Evolutionary conservation across 1,140 invertebrate genomes (phyloP), one percentile per base, ranked within the genome.

Genomic region (Grapholita molesta): DNA sequence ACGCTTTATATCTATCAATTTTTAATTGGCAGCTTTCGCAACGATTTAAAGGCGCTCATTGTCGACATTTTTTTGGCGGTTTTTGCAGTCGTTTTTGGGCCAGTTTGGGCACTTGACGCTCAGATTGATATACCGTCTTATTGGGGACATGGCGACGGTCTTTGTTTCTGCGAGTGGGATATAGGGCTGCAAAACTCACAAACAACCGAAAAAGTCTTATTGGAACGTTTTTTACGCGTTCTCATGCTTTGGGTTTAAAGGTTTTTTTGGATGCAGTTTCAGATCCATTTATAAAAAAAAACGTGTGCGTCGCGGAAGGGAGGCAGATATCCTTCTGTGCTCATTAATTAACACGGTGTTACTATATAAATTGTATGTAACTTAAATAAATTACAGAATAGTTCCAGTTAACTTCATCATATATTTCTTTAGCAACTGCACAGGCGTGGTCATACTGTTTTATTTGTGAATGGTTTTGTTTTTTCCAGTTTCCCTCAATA

Each of bases 1-100:
- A 77, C 75, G 75, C 75, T 82, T 86, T 86, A 79, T 85, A 88
- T 91, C 85, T 89, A 91, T 89, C 85, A 89, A 89, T 88, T 85
- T 91, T 91, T 91, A 91, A 91, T 91, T 91, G 89, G 89, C 89
- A 89, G 85, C 84, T 91, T 78, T 82, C 83, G 84, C 84, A 87
- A 86, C 88, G 76, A 77, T 81, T 82, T 87, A 88, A 88, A 82
- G 76, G 83, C 78, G 25, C 84, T 89, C 89, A 88, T 82, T 86
- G 86, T 89, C 82, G 82, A 85, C 85, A 84, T 79, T 82, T 83
- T 87, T 90, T 90, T 90, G 69, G 77, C 53, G 69, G 42, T 85
- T 90, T 90, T 90, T 89, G 82, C 68, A 75, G 74, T 72, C 82
- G 85, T 84, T 89, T 91, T 91, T 88, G 83, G 86, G 85, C 83